Conservation (phyloP, 2,888 invertebrate genomes). For the Cryptocephalus primarius region DNA sequence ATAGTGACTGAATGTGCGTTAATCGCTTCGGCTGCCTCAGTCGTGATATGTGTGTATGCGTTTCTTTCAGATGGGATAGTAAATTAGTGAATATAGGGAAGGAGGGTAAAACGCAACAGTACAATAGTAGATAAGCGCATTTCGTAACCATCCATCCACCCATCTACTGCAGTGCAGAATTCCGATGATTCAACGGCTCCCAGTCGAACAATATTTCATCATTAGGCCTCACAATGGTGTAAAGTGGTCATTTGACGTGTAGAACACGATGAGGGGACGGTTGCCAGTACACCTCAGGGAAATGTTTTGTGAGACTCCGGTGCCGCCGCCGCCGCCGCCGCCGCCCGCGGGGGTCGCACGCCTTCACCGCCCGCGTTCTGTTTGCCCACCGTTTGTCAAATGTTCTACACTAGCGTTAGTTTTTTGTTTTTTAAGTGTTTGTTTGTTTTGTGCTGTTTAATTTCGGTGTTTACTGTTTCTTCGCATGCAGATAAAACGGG, state of each 20-base stretch:
- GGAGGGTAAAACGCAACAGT: too few relatives aligned
- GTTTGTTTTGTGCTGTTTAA: conserved; percentile 24
- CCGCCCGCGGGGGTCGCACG: conserved; percentile 6
- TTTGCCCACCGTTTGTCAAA: conserved; percentile 32
- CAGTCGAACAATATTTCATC: conserved; percentile 42
- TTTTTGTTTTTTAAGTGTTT: conserved; percentile 23
- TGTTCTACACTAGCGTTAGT: conserved; percentile 28
- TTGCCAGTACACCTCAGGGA: conserved; percentile 27
- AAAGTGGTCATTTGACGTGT: conserved; percentile 44
- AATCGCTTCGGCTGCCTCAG: too few relatives aligned
- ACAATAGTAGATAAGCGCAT: conserved; percentile 6
- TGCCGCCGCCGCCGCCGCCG: conserved; percentile 5
- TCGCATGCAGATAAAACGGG: conserved; percentile 3
- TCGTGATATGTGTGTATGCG: too few relatives aligned
- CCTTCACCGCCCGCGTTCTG: conserved; percentile 4
- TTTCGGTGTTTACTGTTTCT: conserved; percentile 15
- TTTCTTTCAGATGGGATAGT: too few relatives aligned
- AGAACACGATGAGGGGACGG: conserved; percentile 27
- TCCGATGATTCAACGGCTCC: conserved; percentile 41
- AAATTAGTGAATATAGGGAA: too few relatives aligned
- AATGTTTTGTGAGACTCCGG: conserved; percentile 20
- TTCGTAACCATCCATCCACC: conserved; percentile 8
- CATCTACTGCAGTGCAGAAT: conserved; percentile 17
- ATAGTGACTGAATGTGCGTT: too few relatives aligned
- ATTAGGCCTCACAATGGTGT: conserved; percentile 40